phyloP scores from a whole-genome alignment of 2,888 invertebrate species.

The Chrysomela aeneicollis region DNA sequence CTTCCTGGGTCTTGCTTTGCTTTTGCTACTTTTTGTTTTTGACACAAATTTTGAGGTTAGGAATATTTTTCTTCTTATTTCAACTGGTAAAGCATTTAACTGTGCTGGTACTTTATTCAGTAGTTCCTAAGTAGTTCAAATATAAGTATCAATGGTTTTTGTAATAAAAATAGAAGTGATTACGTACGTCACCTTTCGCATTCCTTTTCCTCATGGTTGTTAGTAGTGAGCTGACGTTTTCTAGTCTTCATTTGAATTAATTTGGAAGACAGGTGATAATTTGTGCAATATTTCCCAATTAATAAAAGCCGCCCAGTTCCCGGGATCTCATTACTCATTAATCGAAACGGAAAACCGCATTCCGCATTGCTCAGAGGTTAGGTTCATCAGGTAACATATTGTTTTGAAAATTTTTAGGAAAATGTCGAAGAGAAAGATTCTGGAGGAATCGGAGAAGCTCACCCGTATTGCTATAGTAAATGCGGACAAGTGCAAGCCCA shows the following conservation, averaged over 20 bases:
- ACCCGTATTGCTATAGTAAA: slow-evolving; percentile 98
- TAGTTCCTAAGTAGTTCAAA: no score
- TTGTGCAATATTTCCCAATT: not conserved
- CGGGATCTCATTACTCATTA: not conserved
- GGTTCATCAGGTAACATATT: slow-evolving; percentile 35
- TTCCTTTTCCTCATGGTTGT: slow-evolving; percentile 52
- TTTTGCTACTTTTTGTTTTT: no score
- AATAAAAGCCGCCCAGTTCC: not conserved
- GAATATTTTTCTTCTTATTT: no score
- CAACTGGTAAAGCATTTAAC: no score
- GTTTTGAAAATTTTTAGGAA: slow-evolving; percentile 49
- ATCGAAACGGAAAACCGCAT: not conserved
- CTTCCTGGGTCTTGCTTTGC: no score
- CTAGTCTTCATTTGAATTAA: slow-evolving; percentile 22
- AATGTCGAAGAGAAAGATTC: slow-evolving; percentile 76
- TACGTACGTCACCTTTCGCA: slow-evolving; percentile 5
- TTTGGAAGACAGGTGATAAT: slow-evolving; percentile 23
- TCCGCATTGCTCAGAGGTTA: slow-evolving; percentile 45
- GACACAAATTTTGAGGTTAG: no score
- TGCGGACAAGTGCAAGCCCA: slow-evolving; percentile 98
- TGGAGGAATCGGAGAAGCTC: slow-evolving; percentile 89
- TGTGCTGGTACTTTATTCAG: no score
- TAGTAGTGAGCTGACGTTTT: slow-evolving; percentile 40
- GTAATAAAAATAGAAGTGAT: not conserved
- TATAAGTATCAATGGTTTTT: no score